A percentile compares a stretch with the other conserved stretches of the same genome.
Evolutionary conservation across 2,113 vertebrate species (phyloP).

Genomic region (Myotis lucifugus): DNA sequence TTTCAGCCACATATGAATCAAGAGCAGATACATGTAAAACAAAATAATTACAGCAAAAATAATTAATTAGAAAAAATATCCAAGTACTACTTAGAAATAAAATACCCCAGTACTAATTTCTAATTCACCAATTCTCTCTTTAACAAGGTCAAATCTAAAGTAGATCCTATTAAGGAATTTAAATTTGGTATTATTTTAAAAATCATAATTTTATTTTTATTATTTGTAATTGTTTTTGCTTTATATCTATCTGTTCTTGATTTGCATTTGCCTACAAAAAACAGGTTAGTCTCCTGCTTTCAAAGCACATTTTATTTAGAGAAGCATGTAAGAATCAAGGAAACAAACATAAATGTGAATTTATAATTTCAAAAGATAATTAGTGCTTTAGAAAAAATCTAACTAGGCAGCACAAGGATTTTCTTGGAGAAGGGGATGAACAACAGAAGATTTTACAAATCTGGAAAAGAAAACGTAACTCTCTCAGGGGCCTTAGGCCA

Average conservation of each 20-base stretch:
- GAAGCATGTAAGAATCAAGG: neutral
- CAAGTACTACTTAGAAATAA: too few relatives aligned
- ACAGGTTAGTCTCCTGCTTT: neutral
- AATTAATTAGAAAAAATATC: neutral
- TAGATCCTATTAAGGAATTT: neutral
- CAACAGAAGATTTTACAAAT: neutral
- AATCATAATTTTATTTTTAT: neutral
- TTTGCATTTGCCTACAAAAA: neutral
- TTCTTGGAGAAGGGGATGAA: neutral
- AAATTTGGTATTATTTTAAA: neutral
- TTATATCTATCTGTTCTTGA: neutral
- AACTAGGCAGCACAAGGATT: neutral
- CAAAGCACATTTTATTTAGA: neutral
- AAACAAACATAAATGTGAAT: neutral
- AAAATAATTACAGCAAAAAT: neutral
- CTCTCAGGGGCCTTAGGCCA: neutral
- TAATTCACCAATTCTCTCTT: constrained; percentile 34
- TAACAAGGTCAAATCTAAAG: neutral
- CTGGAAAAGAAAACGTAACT: neutral
- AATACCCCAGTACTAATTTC: neutral
- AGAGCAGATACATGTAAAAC: neutral
- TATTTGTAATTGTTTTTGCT: neutral
- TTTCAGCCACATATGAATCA: neutral
- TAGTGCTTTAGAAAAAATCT: neutral
- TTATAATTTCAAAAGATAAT: neutral